A percentile compares a stretch with the other conserved stretches of the same genome.
Conservation (phyloP, 2,888 invertebrate species). For the Stenichneumon culpator region DNA sequence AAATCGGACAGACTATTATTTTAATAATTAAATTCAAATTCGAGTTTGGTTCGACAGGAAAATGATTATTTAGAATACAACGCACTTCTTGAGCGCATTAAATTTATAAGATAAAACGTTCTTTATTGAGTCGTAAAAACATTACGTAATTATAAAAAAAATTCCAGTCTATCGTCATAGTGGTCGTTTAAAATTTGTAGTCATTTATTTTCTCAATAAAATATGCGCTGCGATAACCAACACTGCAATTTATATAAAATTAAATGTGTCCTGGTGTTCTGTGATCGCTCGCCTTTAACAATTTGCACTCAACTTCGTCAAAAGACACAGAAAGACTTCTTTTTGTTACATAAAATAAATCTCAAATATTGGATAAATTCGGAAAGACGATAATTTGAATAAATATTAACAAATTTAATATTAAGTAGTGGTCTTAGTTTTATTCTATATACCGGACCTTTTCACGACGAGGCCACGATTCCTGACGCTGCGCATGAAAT, state of each 20-base stretch:
- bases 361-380: not conserved
- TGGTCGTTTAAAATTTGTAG: not conserved
- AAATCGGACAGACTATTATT: too few species aligned
- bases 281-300: conserved; percentile 23
- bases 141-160: not conserved
- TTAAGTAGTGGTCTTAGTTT: not conserved
- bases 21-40: too few species aligned
- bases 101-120: too few species aligned
- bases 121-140: not conserved
- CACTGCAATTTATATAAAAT: conserved; percentile 2
- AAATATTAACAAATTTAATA: not conserved
- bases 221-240: not conserved
- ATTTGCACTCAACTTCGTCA: conserved; percentile 22
- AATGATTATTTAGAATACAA: too few species aligned
- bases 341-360: not conserved
- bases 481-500: not conserved
- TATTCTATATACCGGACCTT: not conserved
- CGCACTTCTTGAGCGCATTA: not conserved
- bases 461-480: not conserved
- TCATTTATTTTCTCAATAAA: conserved; percentile 19
- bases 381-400: not conserved
- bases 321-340: not conserved
- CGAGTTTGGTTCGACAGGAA: too few species aligned
- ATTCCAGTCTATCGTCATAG: not conserved
- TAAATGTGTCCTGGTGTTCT: not conserved